These are phyloP conservation scores for Scaptomyza cyrtandrae DNA, from an alignment of 2,888 invertebrate genomes.

Conservation along the genomic window DNA sequence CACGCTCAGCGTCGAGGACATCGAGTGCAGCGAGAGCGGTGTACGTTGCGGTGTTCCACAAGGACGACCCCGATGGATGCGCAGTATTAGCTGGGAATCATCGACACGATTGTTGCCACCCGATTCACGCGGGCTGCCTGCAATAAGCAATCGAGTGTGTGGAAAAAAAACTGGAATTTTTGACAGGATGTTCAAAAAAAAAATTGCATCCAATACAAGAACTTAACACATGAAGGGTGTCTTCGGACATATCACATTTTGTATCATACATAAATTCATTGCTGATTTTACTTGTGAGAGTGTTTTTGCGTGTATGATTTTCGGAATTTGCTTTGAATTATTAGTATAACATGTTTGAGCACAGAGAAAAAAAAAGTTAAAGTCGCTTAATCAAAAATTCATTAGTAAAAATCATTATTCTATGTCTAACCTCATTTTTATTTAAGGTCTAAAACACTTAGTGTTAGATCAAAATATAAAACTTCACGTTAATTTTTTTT, in stretches of 20 bases:
- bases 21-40: slow-evolving; percentile 87
- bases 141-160: slow-evolving; percentile 84
- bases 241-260: slow-evolving; percentile 23
- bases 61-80: slow-evolving; percentile 92
- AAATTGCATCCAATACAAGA: slow-evolving; percentile 50
- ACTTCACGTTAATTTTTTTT: neutral
- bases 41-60: slow-evolving; percentile 86
- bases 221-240: slow-evolving; percentile 28
- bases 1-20: slow-evolving; percentile 87
- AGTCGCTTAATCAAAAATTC: too few relatives aligned
- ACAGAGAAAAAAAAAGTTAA: neutral
- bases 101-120: slow-evolving; percentile 89
- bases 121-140: slow-evolving; percentile 87
- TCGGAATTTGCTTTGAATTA: too few relatives aligned
- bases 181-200: slow-evolving; percentile 27
- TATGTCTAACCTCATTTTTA: too few relatives aligned
- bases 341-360: neutral
- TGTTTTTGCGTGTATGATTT: neutral
- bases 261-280: neutral
- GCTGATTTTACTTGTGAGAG: neutral
- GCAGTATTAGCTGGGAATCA: slow-evolving; percentile 93
- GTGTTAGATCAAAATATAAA: too few relatives aligned
- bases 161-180: slow-evolving; percentile 29
- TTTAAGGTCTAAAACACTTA: too few relatives aligned
- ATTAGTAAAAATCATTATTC: too few relatives aligned